Base-by-base conservation (phyloP, 1,140 invertebrate species). In the Pseudomyrmex concolor region DNA sequence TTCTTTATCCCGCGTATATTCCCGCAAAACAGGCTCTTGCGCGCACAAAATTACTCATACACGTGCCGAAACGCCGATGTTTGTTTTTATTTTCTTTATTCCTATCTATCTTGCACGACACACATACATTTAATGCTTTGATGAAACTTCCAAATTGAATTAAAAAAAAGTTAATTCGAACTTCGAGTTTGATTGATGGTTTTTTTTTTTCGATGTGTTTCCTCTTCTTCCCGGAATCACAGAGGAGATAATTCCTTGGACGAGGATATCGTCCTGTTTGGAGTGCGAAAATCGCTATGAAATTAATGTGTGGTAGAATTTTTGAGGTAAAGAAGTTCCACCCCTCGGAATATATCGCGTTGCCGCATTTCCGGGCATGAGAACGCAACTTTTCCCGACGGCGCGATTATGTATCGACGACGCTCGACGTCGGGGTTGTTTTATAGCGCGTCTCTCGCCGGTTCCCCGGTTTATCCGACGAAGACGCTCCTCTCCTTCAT, bases 331-430 rank as follows among this genome's bases (percentile, higher is more conserved):
- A 77, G 48, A 63, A 51, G 55, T 50, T 50, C 25, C 25, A 25
- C 25, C 2, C 25, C 25, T 22, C 62, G 2, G 19, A 19, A 19
- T 59, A 59, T 68, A 64, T 60, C 67, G 81, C 25, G 86, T 83
- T 51, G 73, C 70, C 62, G 83, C 84, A 85, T 87, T 87, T 83
- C 84, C 86, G 86, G 34, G 72, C 72, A 51, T 76, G 72, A 78
- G 54, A 70, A 63, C 57, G 82, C 82, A 74, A 88, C 72, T 88
- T 88, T 88, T 78, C 77, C 63, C 73, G 62, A 34, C 59, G 59
- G 45, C 54, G 87, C 72, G 81, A 88, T 88, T 88, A 87, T 85
- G 77, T 88, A 88, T 88, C 86, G 86, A 86, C 85, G 86, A 87
- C 81, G 85, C 74, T 73, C n/a, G 51, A 82, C 81, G 55, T 87